phyloP scores from a whole-genome alignment of 2,113 vertebrate genomes.

The Catharus fuscescens region DNA sequence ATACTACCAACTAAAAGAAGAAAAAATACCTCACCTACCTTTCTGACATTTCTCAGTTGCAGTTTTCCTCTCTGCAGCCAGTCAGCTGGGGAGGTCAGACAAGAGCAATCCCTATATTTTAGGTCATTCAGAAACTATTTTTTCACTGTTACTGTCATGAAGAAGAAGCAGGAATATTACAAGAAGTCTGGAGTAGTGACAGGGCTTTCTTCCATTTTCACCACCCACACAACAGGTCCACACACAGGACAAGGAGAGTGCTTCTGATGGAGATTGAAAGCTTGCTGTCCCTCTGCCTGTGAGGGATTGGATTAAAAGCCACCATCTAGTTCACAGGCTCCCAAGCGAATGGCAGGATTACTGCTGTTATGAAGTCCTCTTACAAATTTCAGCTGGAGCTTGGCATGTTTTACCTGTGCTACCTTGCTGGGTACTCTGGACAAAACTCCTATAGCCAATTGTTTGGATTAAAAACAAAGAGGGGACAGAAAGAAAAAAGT shows the following conservation, averaged over 20 bases:
- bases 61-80: not conserved
- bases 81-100: not conserved
- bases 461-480: not conserved
- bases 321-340: not conserved
- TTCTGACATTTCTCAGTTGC: not conserved
- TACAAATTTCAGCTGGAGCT: not conserved
- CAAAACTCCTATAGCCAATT: not conserved
- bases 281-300: not conserved
- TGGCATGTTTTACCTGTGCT: not conserved
- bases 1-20: not conserved
- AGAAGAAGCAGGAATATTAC: not conserved
- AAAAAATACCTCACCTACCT: not conserved
- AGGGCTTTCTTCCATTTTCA: not conserved
- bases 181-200: not conserved
- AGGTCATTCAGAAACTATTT: not conserved
- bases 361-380: not conserved
- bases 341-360: not conserved
- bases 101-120: not conserved
- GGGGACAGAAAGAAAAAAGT: not conserved
- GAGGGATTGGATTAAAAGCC: not conserved
- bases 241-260: rapidly evolving
- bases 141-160: not conserved
- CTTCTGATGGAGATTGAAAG: not conserved
- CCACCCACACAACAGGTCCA: not conserved
- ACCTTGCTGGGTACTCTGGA: not conserved